These are phyloP conservation scores for Dasypus novemcinctus DNA, from an alignment of 2,113 vertebrate genomes.

Conservation along the genomic window DNA sequence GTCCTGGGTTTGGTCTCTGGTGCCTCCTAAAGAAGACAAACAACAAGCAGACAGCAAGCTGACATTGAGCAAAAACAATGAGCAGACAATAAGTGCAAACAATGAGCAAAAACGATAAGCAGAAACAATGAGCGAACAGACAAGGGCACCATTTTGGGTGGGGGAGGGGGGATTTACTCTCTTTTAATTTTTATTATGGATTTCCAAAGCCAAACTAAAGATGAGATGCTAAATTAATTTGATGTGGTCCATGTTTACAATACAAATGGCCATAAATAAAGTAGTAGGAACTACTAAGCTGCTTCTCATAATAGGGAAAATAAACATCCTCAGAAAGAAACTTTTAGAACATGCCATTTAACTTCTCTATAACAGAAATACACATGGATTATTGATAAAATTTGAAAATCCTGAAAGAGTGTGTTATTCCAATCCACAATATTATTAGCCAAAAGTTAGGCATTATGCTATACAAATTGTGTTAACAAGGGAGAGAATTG, in stretches of 20 bases:
- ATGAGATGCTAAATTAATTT: conserved; percentile 26
- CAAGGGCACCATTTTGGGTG: too few relatives aligned
- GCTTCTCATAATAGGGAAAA: conserved; percentile 24
- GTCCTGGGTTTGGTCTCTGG: too few relatives aligned
- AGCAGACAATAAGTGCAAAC: too few relatives aligned
- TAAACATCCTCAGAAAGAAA: not conserved
- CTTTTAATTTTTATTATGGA: conserved; percentile 13
- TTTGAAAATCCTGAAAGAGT: conserved; percentile 4
- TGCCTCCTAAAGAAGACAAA: too few relatives aligned
- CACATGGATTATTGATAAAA: not conserved
- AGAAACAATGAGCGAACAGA: too few relatives aligned
- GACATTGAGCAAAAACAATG: too few relatives aligned
- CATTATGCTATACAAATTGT: not conserved
- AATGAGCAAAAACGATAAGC: too few relatives aligned
- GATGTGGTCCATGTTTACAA: conserved; percentile 37
- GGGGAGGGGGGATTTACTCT: not conserved
- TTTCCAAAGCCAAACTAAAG: conserved; percentile 33
- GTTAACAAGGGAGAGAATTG: not conserved
- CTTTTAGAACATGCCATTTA: not conserved
- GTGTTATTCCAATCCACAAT: not conserved
- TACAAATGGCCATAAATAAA: conserved; percentile 16
- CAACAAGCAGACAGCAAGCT: too few relatives aligned
- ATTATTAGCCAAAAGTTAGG: not conserved
- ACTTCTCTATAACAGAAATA: conserved; percentile 1
- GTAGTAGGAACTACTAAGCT: not conserved